phyloP scores from a whole-genome alignment of 2,888 invertebrate genomes.

The Microctonus hyperodae region DNA sequence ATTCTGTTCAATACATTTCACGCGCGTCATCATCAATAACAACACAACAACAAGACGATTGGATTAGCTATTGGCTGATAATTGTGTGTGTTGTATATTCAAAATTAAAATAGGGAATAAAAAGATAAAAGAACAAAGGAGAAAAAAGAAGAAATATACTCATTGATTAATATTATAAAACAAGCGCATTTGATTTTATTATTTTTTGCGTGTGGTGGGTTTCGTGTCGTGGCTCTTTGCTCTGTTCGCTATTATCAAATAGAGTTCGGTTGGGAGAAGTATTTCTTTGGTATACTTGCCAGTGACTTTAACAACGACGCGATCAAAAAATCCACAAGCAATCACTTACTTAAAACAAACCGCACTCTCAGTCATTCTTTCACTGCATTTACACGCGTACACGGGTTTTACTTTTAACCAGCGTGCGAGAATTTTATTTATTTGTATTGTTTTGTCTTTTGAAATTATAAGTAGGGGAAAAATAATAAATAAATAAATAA shows the following conservation, averaged over 20 bases:
- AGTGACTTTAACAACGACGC: slow-evolving; percentile 46
- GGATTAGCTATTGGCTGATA: too few relatives aligned
- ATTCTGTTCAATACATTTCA: slow-evolving; percentile 22
- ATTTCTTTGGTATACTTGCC: slow-evolving; percentile 55
- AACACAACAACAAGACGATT: too few relatives aligned
- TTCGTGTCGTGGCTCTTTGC: slow-evolving; percentile 19
- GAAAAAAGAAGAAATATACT: too few relatives aligned
- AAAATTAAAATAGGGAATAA: too few relatives aligned
- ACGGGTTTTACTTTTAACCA: neutral
- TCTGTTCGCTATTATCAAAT: slow-evolving; percentile 21
- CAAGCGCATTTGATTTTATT: slow-evolving; percentile 50
- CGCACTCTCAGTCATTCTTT: slow-evolving; percentile 44
- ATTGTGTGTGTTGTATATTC: too few relatives aligned
- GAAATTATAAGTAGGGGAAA: too few relatives aligned
- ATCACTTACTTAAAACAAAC: too few relatives aligned
- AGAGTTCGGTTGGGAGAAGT: neutral
- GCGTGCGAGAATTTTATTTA: too few relatives aligned
- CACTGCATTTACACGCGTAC: slow-evolving; percentile 27
- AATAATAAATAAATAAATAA: too few relatives aligned
- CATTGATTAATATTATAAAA: slow-evolving; percentile 51
- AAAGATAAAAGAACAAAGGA: too few relatives aligned
- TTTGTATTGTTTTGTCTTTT: too few relatives aligned
- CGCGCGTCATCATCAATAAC: slow-evolving; percentile 29
- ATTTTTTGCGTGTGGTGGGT: slow-evolving; percentile 36
- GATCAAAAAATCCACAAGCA: too few relatives aligned